Conservation (phyloP, 2,113 vertebrate genomes). For the Piaya cayana region DNA sequence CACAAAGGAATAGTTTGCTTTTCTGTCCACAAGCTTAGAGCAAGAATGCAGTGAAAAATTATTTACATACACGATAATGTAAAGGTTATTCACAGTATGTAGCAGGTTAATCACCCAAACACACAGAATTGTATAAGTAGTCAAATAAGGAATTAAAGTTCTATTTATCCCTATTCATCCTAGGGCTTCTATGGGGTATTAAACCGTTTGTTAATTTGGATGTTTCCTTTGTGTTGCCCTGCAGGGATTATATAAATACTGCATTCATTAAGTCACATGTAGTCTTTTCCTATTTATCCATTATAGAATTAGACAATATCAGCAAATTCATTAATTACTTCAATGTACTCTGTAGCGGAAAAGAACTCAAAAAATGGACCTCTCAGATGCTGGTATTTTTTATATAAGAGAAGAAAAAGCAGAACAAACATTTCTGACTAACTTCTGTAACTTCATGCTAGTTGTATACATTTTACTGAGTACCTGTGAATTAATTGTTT, state of each 20-base stretch:
- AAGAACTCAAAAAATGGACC: not conserved
- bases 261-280: not conserved
- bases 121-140: not conserved
- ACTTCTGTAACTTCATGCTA: not conserved
- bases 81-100: not conserved
- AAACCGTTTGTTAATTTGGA: slow-evolving; percentile 3
- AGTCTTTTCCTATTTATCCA: not conserved
- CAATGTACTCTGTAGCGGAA: not conserved
- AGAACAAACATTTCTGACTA: not conserved
- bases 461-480: not conserved
- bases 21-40: not conserved
- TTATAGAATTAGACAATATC: not conserved
- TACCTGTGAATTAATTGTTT: not conserved
- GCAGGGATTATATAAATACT: not conserved
- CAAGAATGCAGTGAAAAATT: not conserved
- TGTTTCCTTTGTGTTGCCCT: not conserved
- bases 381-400: not conserved
- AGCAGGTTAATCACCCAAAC: not conserved
- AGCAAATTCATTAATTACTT: not conserved
- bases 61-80: not conserved
- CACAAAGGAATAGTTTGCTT: not conserved
- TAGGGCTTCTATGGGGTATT: slow-evolving; percentile 2
- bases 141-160: slow-evolving; percentile 3
- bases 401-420: not conserved
- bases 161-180: not conserved